Evolutionary conservation across 2,888 invertebrate genomes (phyloP).

Genomic region (Pediacus dermestoides): DNA sequence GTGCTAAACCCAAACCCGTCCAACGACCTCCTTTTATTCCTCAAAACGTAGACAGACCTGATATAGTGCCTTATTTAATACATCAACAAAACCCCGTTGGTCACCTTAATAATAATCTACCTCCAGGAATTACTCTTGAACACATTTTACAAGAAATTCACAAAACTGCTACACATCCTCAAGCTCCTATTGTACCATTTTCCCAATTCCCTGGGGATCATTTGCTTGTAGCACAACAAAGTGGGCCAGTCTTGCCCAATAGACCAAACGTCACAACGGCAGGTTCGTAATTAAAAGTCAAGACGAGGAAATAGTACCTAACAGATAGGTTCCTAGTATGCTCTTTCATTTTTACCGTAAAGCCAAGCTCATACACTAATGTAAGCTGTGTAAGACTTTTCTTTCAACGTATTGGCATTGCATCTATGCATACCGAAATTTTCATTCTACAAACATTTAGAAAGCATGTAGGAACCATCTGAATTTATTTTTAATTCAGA

Average conservation of each 20-base stretch:
- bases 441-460: too few relatives aligned
- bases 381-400: too few relatives aligned
- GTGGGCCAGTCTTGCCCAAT: conserved; percentile 34
- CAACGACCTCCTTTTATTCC: too few relatives aligned
- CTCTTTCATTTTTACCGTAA: too few relatives aligned
- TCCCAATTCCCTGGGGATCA: conserved; percentile 29
- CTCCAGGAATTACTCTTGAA: conserved; percentile 41
- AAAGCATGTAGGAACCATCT: too few relatives aligned
- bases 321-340: too few relatives aligned
- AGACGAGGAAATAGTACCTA: too few relatives aligned
- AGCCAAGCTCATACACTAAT: too few relatives aligned
- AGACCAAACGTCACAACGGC: conserved; percentile 37
- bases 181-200: conserved; percentile 17
- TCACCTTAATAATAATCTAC: conserved; percentile 26
- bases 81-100: conserved; percentile 22
- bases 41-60: conserved; percentile 6
- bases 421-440: too few relatives aligned
- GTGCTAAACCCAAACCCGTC: conserved; percentile 12
- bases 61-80: conserved; percentile 29
- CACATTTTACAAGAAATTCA: conserved; percentile 46
- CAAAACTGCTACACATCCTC: conserved; percentile 34
- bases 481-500: too few relatives aligned
- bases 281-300: too few relatives aligned
- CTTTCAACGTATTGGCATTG: too few relatives aligned
- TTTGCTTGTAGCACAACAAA: conserved; percentile 35